These are phyloP conservation scores for Argyresthia albistria DNA, from an alignment of 2,888 invertebrate genomes.

Conservation along the genomic window DNA sequence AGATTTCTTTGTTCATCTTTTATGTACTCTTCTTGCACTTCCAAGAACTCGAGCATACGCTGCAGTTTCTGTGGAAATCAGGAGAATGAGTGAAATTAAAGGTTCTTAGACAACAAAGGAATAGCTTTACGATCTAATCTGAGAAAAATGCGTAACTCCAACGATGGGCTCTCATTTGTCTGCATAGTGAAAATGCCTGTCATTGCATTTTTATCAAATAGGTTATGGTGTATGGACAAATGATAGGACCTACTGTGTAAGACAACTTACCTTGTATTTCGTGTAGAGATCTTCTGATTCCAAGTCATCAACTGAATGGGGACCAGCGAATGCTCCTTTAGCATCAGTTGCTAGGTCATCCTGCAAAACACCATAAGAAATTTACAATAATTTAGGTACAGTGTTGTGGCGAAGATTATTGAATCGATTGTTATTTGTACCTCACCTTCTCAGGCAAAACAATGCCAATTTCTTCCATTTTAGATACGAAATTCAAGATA, in stretches of 20 bases:
- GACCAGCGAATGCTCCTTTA: constrained; percentile 78
- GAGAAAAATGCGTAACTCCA: too few relatives aligned
- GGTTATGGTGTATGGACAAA: neutral
- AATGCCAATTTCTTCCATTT: constrained; percentile 89
- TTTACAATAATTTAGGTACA: neutral
- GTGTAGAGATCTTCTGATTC: constrained; percentile 96
- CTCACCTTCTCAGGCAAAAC: constrained; percentile 82
- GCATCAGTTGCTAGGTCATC: constrained; percentile 77
- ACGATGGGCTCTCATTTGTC: too few relatives aligned
- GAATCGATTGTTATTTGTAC: neutral
- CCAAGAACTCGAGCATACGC: constrained; percentile 95
- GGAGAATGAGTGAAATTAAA: neutral
- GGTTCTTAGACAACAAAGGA: neutral
- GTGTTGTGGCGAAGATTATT: neutral
- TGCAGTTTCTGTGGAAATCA: constrained; percentile 84
- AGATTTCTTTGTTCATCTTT: constrained; percentile 99
- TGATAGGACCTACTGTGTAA: neutral
- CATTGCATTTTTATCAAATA: too few relatives aligned
- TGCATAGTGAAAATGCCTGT: too few relatives aligned
- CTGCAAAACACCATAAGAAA: constrained; percentile 30
- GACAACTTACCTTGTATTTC: constrained; percentile 85
- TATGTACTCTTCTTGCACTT: constrained; percentile 99
- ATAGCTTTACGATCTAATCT: neutral
- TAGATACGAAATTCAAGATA: constrained; percentile 9
- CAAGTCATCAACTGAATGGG: constrained; percentile 83